phyloP scores from a whole-genome alignment of 2,113 vertebrate genomes.

The Xiphophorus couchianus region DNA sequence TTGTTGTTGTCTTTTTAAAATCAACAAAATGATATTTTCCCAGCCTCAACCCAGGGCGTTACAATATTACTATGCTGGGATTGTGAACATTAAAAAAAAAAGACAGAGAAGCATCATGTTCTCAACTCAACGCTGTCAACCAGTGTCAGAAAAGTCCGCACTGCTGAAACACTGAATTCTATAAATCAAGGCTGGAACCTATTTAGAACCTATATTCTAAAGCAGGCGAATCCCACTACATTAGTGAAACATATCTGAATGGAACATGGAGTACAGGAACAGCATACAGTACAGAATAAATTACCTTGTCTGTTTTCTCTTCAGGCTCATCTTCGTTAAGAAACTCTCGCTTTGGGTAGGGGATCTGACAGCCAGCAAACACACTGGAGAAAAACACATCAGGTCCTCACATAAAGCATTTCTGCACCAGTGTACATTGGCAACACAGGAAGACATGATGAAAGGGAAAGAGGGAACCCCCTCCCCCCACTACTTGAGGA shows the following conservation, averaged over 20 bases:
- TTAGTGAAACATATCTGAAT: too few relatives aligned
- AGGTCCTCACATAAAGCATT: neutral
- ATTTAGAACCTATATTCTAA: too few relatives aligned
- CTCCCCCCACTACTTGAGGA: neutral
- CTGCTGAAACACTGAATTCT: too few relatives aligned
- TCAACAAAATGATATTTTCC: neutral
- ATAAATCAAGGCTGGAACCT: too few relatives aligned
- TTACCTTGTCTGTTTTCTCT: conserved; percentile 98
- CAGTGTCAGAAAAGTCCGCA: too few relatives aligned
- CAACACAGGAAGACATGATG: neutral
- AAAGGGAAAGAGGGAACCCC: neutral
- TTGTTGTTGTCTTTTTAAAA: too few relatives aligned
- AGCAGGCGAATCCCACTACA: too few relatives aligned
- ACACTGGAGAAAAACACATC: conserved; percentile 82
- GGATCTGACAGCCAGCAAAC: conserved; percentile 98
- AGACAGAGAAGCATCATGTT: neutral
- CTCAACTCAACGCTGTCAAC: neutral
- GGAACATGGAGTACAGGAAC: too few relatives aligned
- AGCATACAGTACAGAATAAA: too few relatives aligned
- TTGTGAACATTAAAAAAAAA: neutral
- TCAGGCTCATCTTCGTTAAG: conserved; percentile 98
- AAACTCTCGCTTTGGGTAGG: conserved; percentile 97
- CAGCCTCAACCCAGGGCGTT: neutral
- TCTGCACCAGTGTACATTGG: neutral
- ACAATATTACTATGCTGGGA: too few relatives aligned